Evolutionary conservation across 2,797 vertebrate genomes (phyloP), one percentile per base, ranked within the genome.

Genomic region (Takifugu ocellatus): DNA sequence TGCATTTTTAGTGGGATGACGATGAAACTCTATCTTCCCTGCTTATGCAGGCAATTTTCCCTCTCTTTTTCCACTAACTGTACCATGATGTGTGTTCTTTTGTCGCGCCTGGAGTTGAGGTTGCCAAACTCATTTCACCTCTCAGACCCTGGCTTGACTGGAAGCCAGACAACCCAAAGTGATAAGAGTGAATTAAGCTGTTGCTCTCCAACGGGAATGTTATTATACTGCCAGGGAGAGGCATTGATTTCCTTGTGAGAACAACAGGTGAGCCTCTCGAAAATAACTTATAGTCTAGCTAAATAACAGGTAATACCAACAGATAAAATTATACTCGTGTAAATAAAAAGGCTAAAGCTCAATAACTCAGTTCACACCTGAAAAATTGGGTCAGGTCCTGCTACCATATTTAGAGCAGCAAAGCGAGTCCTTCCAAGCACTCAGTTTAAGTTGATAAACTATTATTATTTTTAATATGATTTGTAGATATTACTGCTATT

Each of bases 41-140:
- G 87, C 88, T 91, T 91, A 91, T 91, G 86, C 89, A 89, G 90
- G 86, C 89, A 90, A 90, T 92, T 92, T 91, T 88, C 84, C 79
- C 74, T 83, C 84, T 84, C 83, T 89, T 90, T 88, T 89, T 77
- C 79, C 79, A 82, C 85, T 88, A 88, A 92, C 87, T 87, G 89
- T 88, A 85, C 78, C 87, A 84, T 86, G 84, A 84, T 91, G 91
- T 92, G 90, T 90, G 89, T 89, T 90, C 84, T 80, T 75, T 84
- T 85, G 82, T 87, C 82, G 55, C 49, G 63, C 81, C 77, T 76
- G 77, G 77, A 79, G 79, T 85, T 69, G 82, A 90, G 89, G 90
- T 92, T 92, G 88, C 90, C 90, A 91, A 93, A 93, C 89, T 93
- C 90, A 92, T 93, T 93, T 91, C 91, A 92, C 91, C 90, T 91